These are phyloP conservation scores for Phyllotreta cruciferae DNA, from an alignment of 2,888 invertebrate genomes.

Conservation along the genomic window DNA sequence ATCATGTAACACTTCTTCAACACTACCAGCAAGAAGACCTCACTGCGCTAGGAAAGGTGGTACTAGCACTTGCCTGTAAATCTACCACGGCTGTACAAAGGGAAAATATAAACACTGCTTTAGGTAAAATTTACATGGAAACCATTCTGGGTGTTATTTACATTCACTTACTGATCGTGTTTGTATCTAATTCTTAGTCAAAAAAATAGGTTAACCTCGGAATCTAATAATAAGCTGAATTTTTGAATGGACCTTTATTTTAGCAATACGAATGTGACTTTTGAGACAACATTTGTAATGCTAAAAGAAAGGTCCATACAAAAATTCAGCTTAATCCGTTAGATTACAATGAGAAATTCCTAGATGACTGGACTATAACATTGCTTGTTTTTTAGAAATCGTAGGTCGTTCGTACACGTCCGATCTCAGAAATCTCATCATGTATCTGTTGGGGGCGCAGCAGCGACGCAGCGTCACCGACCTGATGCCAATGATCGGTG, in stretches of 20 bases:
- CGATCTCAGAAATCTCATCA: slow-evolving; percentile 92
- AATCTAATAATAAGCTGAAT: no score
- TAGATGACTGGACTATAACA: not conserved
- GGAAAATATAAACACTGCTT: slow-evolving; percentile 85
- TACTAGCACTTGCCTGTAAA: slow-evolving; percentile 92
- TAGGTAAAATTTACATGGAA: slow-evolving; percentile 54
- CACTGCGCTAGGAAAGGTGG: slow-evolving; percentile 87
- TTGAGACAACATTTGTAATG: no score
- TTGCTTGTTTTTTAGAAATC: slow-evolving; percentile 65
- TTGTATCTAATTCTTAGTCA: no score
- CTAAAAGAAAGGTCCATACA: no score
- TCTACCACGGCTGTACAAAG: slow-evolving; percentile 85
- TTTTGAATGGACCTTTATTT: no score
- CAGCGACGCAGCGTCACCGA: slow-evolving; percentile 85
- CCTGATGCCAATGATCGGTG: slow-evolving; percentile 99
- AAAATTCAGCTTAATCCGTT: no score
- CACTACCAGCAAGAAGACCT: slow-evolving; percentile 91
- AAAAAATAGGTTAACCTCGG: no score
- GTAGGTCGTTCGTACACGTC: slow-evolving; percentile 90
- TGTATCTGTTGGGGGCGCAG: slow-evolving; percentile 79
- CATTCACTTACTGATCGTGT: no score
- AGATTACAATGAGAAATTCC: no score
- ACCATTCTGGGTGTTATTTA: no score
- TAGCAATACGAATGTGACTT: no score
- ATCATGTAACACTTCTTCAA: slow-evolving; percentile 70